These are phyloP conservation scores for Euplexia lucipara DNA, from an alignment of 2,888 invertebrate genomes.

Conservation along the genomic window DNA sequence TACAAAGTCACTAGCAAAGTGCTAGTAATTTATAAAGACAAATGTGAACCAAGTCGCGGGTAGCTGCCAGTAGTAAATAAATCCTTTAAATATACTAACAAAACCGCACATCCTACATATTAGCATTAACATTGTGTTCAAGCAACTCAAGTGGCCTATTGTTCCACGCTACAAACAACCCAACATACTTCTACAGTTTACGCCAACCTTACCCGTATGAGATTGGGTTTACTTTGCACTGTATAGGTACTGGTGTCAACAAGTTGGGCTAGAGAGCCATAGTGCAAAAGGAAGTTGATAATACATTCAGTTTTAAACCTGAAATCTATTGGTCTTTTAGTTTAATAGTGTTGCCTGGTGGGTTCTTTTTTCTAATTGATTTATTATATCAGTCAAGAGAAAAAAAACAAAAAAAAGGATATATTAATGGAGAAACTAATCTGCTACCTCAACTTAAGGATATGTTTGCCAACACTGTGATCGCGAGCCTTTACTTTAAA, in stretches of 20 bases:
- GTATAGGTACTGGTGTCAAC: background rate
- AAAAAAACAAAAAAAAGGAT: no score
- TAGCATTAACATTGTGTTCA: slow-evolving; percentile 81
- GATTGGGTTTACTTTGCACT: slow-evolving; percentile 59
- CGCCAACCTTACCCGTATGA: slow-evolving; percentile 31
- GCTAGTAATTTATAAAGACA: no score
- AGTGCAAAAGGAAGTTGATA: slow-evolving; percentile 79
- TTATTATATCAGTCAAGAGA: no score
- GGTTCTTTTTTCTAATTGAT: background rate
- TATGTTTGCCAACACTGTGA: no score
- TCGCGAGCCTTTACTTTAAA: no score
- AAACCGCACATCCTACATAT: slow-evolving; percentile 77
- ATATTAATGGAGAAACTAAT: no score
- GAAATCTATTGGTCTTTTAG: slow-evolving; percentile 73
- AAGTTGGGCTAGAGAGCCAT: slow-evolving; percentile 52
- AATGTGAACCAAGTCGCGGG: no score
- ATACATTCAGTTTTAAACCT: slow-evolving; percentile 77
- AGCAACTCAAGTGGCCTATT: slow-evolving; percentile 78
- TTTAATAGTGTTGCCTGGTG: slow-evolving; percentile 39
- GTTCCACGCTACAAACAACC: slow-evolving; percentile 73
- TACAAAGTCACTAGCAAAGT: no score
- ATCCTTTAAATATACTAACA: slow-evolving; percentile 66
- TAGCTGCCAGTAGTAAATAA: slow-evolving; percentile 60
- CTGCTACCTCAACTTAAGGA: no score
- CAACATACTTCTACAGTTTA: slow-evolving; percentile 40